A percentile compares a stretch with the other conserved stretches of the same genome.
Evolutionary conservation across 2,888 invertebrate genomes (phyloP).

Genomic region (Volucella inflata): DNA sequence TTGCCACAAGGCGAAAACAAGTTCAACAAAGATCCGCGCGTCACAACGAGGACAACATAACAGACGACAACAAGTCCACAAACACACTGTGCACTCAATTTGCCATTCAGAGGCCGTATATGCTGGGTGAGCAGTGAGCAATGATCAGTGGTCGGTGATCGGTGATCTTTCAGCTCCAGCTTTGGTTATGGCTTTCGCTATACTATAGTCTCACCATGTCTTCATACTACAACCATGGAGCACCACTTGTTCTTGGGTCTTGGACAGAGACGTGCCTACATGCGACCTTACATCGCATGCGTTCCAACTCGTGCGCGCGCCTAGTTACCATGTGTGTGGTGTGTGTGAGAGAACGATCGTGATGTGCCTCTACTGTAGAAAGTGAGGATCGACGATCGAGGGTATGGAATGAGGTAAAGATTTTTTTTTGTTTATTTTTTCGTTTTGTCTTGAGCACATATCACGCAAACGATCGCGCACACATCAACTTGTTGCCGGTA

Average conservation of each 20-base stretch:
- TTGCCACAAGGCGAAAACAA: background rate
- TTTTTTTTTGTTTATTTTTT: background rate
- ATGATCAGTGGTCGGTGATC: slow-evolving; percentile 37
- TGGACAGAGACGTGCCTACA: slow-evolving; percentile 63
- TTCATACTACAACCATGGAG: slow-evolving; percentile 29
- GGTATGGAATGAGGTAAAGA: slow-evolving; percentile 1
- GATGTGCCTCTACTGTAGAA: slow-evolving; percentile 12
- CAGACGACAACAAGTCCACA: slow-evolving; percentile 28
- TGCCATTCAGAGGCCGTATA: slow-evolving; percentile 65
- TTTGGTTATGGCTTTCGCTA: no score
- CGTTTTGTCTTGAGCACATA: slow-evolving; percentile 50
- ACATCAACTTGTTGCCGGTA: slow-evolving; percentile 72
- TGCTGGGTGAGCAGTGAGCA: background rate
- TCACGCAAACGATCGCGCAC: slow-evolving; percentile 73
- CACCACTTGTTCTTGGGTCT: slow-evolving; percentile 62
- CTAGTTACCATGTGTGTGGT: slow-evolving; percentile 52
- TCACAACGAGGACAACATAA: slow-evolving; percentile 36
- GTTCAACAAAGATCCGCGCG: slow-evolving; percentile 30
- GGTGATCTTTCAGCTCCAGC: background rate
- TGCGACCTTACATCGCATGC: slow-evolving; percentile 76
- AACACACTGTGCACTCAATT: slow-evolving; percentile 54
- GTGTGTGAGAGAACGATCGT: slow-evolving; percentile 40
- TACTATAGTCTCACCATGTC: background rate
- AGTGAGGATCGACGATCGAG: slow-evolving; percentile 10
- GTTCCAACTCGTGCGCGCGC: slow-evolving; percentile 77